Percentiles rank a stretch among this genome's conserved stretches.
Conservation (phyloP, 2,888 invertebrate species). For the Lepidocyrtoides sp. region DNA sequence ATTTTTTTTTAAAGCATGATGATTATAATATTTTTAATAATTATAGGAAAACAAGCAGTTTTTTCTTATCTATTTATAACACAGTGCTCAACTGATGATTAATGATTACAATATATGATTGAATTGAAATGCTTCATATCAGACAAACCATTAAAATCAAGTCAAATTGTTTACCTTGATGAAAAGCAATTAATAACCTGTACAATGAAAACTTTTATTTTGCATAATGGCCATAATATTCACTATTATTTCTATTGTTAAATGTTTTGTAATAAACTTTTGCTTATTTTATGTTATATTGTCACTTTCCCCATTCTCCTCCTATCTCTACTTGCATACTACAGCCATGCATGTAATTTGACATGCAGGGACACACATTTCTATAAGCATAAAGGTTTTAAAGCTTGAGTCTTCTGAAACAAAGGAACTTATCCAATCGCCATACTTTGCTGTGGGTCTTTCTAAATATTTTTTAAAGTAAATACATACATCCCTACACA, state of each 20-base stretch:
- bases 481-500: too few relatives aligned
- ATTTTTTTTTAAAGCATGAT: neutral
- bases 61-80: neutral
- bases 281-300: neutral
- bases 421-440: too few relatives aligned
- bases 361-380: too few relatives aligned
- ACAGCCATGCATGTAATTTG: too few relatives aligned
- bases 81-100: neutral
- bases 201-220: neutral
- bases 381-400: too few relatives aligned
- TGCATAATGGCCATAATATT: neutral
- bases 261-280: too few relatives aligned
- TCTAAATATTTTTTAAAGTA: too few relatives aligned
- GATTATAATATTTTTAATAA: too few relatives aligned
- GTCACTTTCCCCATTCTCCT: neutral
- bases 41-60: neutral
- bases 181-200: neutral
- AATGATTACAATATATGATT: neutral
- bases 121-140: conserved; percentile 20
- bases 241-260: too few relatives aligned
- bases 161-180: neutral
- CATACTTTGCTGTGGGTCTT: too few relatives aligned
- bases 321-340: too few relatives aligned
- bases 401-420: too few relatives aligned
- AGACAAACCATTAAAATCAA: neutral